Evolutionary conservation across 2,113 vertebrate genomes (phyloP), one percentile per base, ranked within the genome.

Genomic region (Glaucomys volans): DNA sequence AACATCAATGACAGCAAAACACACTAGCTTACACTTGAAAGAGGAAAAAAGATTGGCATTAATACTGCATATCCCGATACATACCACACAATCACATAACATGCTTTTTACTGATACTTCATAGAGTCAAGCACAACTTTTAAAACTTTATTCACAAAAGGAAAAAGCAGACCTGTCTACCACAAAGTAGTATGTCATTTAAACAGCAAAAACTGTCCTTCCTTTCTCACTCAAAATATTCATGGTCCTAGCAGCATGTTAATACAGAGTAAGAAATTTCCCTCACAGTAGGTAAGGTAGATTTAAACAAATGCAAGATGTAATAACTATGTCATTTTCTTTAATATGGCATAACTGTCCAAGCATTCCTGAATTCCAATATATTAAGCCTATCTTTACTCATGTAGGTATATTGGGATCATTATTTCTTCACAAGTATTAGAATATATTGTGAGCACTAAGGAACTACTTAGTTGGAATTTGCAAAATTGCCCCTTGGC

Each of bases 101-200:
- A 0, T 86, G 3, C 16, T 90, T 82, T 95, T 67, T 64, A 79
- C 50, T 94, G 72, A 0, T 80, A 30, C 64, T 76, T 96, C 47
- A 52, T 90, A 76, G n/a, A 96, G 9, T 94, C 50, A 97, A 77
- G 62, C 1, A 59, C 32, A 12, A 0, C 77, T 97, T 94, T 91
- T 69, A 74, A 90, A 92, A 94, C 87, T 85, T 74, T 91, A 79
- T 91, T 95, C 91, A 96, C 91, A 87, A 84, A 67, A 52, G 81
- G 96, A 96, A 97, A 91, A 62, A 74, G 28, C 42, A 67, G 32
- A 66, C 90, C 14, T 44, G 2, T 50, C n/a, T 57, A 24, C n/a
- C 18, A 16, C 40, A 28, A 7, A 57, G 44, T 62, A 32, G 35
- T 24, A 86, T 52, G 26, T 84, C 59, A 44, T n/a, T 80, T 85